Evolutionary conservation across 2,797 vertebrate genomes (phyloP).

Genomic region (Phataginus tetradactyla): DNA sequence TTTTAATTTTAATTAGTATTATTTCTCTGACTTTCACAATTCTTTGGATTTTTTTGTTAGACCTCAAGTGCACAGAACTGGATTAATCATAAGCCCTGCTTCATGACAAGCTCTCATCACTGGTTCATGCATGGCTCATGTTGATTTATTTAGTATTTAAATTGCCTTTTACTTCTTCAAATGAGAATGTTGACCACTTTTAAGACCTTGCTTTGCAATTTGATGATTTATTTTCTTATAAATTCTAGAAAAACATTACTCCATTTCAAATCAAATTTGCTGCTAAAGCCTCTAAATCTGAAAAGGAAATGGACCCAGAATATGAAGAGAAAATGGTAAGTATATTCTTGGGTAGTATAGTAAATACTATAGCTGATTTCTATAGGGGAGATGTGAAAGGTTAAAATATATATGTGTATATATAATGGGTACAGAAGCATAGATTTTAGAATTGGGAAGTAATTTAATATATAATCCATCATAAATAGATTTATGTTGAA

Average conservation of each 20-base stretch:
- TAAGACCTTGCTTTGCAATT: conserved; percentile 63
- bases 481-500: conserved; percentile 40
- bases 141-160: conserved; percentile 66
- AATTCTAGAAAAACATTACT: conserved; percentile 88
- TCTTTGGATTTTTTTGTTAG: conserved; percentile 50
- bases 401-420: conserved; percentile 2
- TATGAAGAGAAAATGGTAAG: conserved; percentile 94
- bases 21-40: conserved; percentile 44
- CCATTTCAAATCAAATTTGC: conserved; percentile 89
- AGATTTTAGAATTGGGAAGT: conserved; percentile 53
- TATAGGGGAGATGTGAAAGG: conserved; percentile 24
- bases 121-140: conserved; percentile 11
- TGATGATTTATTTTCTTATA: conserved; percentile 75
- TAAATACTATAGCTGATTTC: conserved; percentile 42
- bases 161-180: conserved; percentile 59
- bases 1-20: conserved; percentile 62
- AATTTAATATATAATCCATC: conserved; percentile 32
- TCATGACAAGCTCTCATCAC: conserved; percentile 60
- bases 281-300: conserved; percentile 87
- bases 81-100: conserved; percentile 63
- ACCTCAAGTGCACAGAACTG: conserved; percentile 54
- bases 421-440: conserved; percentile 8
- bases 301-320: conserved; percentile 90
- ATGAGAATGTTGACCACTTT: conserved; percentile 44
- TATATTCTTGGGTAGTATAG: conserved; percentile 62